Base-by-base conservation (phyloP, 2,888 invertebrate species). In the Pammene fasciana region DNA sequence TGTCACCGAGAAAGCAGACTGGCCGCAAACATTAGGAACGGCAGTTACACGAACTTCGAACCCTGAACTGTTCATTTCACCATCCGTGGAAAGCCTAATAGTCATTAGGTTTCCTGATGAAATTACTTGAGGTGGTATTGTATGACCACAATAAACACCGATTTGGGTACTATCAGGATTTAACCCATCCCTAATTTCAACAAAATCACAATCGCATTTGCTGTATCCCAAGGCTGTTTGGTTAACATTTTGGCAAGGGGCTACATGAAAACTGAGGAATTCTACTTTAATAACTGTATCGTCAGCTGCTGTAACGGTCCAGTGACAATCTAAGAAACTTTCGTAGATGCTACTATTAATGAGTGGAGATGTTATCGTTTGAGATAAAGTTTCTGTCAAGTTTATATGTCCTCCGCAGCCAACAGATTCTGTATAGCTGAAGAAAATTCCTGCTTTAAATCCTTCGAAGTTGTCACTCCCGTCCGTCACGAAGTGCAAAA, bases 141-240 rank as follows among this genome's bases (percentile, higher is more conserved):
- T 83, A 43, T 93, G 93, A 0, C 96, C 97, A 85, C 98, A 98
- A 76, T 94, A 95, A 57, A 81, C 93, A 0, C 94, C 95, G 18
- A 97, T 94, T 14, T 94, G 74, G 67, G 95, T 94, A 54, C 95
- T 94, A 75, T 94, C 94, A 5, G 94, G 93, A 61, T 95, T 95
- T 10, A 93, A 78, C 0, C 97, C 97, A 85, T 97, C 97, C 67
- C 92, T 93, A 61, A 97, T 81, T 93, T 97, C 95, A 9, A 98
- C 79, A 75, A 90, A 96, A 85, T 97, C 97, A 74, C 96, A 97
- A 1, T 87, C 85, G 82, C 97, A 97, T 41, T 89, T 87, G 38
- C 77, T 84, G 18, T 84, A 83, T 0, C 86, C 87, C 66, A 84
- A 71, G 13, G 82, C 83, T 18, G 89, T 92, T 77, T 90, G 88